Percentiles rank a stretch among this genome's conserved stretches.
phyloP scores from a whole-genome alignment of 2,797 vertebrate species.

The Buceros bicornis region DNA sequence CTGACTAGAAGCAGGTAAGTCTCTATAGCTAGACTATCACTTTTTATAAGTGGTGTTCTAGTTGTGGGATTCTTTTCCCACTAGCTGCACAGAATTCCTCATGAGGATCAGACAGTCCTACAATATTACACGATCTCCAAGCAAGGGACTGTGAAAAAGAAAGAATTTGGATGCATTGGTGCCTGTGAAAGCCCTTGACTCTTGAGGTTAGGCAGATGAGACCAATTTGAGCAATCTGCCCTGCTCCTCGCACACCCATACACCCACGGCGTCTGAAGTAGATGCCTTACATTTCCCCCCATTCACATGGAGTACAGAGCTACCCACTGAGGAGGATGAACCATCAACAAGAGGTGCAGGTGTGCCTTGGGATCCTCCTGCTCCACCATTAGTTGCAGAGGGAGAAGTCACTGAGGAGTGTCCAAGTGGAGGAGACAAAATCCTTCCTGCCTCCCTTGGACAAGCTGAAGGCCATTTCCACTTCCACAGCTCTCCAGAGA shows the following conservation, averaged over 20 bases:
- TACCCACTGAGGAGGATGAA: background rate
- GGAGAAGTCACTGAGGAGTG: background rate
- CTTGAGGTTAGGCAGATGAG: background rate
- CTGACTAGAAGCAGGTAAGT: background rate
- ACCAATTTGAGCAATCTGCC: background rate
- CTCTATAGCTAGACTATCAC: background rate
- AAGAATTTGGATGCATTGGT: background rate
- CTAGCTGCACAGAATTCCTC: background rate
- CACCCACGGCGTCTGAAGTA: background rate
- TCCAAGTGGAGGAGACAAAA: background rate
- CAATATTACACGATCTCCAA: background rate
- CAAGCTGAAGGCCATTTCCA: background rate
- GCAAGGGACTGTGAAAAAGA: background rate
- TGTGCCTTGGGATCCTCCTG: background rate
- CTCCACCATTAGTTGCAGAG: background rate
- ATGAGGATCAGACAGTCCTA: background rate
- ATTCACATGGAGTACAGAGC: background rate
- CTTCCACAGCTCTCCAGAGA: background rate
- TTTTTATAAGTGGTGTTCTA: background rate
- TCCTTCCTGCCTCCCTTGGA: background rate
- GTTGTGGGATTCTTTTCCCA: background rate
- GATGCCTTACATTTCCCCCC: background rate
- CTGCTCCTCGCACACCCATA: fast-evolving
- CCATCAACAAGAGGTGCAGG: background rate
- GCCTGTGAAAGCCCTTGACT: background rate